phyloP scores from a whole-genome alignment of 2,113 vertebrate species.

The Zosterops borbonicus region DNA sequence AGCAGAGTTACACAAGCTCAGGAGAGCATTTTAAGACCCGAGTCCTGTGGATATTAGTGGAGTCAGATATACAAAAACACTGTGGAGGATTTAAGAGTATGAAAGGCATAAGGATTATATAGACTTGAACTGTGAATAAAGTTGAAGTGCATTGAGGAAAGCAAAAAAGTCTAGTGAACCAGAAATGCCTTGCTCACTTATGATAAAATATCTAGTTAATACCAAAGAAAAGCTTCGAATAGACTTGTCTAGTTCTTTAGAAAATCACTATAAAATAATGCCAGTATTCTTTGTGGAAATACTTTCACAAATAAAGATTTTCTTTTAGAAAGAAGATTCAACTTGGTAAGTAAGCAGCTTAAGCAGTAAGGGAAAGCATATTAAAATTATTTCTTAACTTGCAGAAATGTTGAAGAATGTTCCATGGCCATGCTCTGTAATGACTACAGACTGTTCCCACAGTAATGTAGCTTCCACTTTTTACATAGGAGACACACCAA shows the following conservation, averaged over 20 bases:
- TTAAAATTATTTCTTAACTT: conserved; percentile 62
- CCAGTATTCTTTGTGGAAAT: conserved; percentile 58
- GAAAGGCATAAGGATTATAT: conserved; percentile 72
- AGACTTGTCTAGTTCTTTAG: conserved; percentile 71
- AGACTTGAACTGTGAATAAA: conserved; percentile 67
- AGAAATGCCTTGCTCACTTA: conserved; percentile 76
- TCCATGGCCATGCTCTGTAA: background rate
- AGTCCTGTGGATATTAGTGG: conserved; percentile 37
- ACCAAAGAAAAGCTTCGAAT: conserved; percentile 76
- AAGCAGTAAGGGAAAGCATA: conserved; percentile 49
- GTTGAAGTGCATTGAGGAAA: conserved; percentile 74
- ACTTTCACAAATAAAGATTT: conserved; percentile 68
- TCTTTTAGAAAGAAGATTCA: conserved; percentile 62
- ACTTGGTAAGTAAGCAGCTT: conserved; percentile 71
- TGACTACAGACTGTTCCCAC: background rate
- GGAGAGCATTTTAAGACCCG: background rate
- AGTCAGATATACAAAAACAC: conserved; percentile 51
- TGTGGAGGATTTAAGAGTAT: conserved; percentile 68
- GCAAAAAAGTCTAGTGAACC: conserved; percentile 73
- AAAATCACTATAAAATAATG: conserved; percentile 75
- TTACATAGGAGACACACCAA: background rate
- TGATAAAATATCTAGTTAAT: conserved; percentile 79
- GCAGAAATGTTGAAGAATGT: conserved; percentile 24
- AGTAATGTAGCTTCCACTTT: background rate
- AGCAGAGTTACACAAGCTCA: conserved; percentile 26